Percentiles rank a stretch among this genome's conserved stretches.
Conservation (phyloP, 2,888 invertebrate genomes). For the Dorcus parallelipipedus region DNA sequence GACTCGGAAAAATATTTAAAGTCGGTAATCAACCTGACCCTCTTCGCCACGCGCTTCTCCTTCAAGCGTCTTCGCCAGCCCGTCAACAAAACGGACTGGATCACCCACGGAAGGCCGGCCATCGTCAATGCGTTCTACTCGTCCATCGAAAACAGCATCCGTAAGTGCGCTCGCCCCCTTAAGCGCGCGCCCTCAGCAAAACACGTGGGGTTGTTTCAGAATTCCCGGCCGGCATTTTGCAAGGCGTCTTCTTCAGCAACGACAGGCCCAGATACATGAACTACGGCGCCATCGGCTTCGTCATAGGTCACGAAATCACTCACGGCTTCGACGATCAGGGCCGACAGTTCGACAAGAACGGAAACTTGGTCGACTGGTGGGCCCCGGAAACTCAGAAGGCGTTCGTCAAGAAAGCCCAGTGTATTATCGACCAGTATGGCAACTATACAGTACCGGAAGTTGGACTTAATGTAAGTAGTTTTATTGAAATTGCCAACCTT, state of each 20-base stretch:
- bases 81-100: conserved; percentile 83
- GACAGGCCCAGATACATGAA: conserved; percentile 89
- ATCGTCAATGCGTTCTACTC: conserved; percentile 86
- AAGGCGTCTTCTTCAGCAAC: conserved; percentile 87
- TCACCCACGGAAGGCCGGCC: conserved; percentile 78
- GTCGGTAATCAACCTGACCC: conserved; percentile 72
- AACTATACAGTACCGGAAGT: conserved; percentile 82
- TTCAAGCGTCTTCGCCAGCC: conserved; percentile 74
- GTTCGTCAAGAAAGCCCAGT: conserved; percentile 80
- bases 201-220: conserved; percentile 54
- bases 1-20: conserved; percentile 68
- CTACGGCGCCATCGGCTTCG: conserved; percentile 87
- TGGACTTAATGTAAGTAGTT: conserved; percentile 61
- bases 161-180: conserved; percentile 55
- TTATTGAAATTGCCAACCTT: no score
- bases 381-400: conserved; percentile 75
- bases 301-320: conserved; percentile 90
- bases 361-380: conserved; percentile 94
- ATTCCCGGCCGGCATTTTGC: conserved; percentile 90
- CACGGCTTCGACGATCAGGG: conserved; percentile 90
- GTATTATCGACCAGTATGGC: conserved; percentile 91
- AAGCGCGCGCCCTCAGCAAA: background rate
- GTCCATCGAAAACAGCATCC: conserved; percentile 81
- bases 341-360: conserved; percentile 87
- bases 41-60: conserved; percentile 76